Evolutionary conservation across 2,113 vertebrate genomes (phyloP).

Genomic region (Burhinus oedicnemus): DNA sequence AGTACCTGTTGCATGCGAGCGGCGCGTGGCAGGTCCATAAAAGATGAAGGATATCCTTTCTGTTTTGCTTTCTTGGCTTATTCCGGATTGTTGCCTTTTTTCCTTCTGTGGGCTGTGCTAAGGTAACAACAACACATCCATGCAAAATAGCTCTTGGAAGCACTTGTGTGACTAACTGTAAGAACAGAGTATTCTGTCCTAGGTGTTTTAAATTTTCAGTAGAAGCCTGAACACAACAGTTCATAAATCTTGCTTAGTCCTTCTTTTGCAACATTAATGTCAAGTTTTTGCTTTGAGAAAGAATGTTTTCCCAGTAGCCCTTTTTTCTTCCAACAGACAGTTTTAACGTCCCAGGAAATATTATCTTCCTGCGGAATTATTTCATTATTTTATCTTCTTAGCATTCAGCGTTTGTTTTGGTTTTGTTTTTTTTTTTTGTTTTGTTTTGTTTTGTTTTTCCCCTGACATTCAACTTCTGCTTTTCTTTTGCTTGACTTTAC

Average conservation of each 20-base stretch:
- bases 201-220: background rate
- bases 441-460: background rate
- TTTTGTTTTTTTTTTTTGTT: too few relatives aligned
- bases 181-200: background rate
- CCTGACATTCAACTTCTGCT: background rate
- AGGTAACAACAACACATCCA: background rate
- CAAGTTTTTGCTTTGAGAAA: background rate
- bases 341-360: conserved; percentile 7
- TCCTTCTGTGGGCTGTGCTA: background rate
- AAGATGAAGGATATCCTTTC: background rate
- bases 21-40: background rate
- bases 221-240: background rate
- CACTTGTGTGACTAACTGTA: background rate
- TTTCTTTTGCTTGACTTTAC: background rate
- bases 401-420: background rate
- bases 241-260: conserved; percentile 7
- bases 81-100: background rate
- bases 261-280: background rate
- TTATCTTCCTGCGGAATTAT: background rate
- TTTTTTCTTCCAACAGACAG: conserved; percentile 9
- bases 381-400: conserved; percentile 20
- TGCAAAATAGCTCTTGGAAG: background rate
- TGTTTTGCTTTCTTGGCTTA: background rate
- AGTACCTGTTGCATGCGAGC: background rate
- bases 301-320: background rate